phyloP scores from a whole-genome alignment of 2,113 vertebrate species.

The Alligator mississippiensis region DNA sequence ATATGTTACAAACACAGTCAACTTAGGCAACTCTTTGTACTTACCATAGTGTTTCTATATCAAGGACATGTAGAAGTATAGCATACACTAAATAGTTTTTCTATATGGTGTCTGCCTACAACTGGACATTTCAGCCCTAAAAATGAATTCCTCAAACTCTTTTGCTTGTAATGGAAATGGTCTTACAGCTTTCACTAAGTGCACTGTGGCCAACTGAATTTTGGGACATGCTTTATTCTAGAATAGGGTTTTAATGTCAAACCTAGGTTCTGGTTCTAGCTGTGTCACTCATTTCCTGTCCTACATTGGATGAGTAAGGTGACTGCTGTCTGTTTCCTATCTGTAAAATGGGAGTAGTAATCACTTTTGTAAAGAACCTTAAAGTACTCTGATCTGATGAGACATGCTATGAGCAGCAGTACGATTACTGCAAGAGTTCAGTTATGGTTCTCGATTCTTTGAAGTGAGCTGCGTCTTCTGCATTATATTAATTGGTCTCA shows the following conservation, averaged over 20 bases:
- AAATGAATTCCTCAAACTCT: slow-evolving; percentile 16
- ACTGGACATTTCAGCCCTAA: background rate
- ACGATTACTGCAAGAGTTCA: background rate
- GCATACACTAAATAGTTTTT: background rate
- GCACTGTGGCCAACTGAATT: background rate
- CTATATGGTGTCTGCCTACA: background rate
- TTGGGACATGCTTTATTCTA: background rate
- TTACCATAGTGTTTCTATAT: background rate
- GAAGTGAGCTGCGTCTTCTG: too few species aligned
- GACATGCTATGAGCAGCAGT: background rate
- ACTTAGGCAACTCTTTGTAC: background rate
- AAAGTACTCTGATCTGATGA: background rate
- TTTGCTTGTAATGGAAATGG: slow-evolving; percentile 19
- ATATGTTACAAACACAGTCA: background rate
- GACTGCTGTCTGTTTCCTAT: background rate
- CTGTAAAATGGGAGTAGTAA: background rate
- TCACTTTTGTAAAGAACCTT: background rate
- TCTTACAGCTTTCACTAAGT: background rate
- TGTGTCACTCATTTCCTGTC: background rate
- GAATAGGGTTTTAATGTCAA: background rate
- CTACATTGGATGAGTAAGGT: background rate
- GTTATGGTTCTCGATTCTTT: background rate
- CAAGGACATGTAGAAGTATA: background rate
- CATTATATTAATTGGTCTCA: too few species aligned
- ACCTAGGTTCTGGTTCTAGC: background rate